Evolutionary conservation across 2,797 vertebrate genomes (phyloP).

Genomic region (Ispidina lecontei): DNA sequence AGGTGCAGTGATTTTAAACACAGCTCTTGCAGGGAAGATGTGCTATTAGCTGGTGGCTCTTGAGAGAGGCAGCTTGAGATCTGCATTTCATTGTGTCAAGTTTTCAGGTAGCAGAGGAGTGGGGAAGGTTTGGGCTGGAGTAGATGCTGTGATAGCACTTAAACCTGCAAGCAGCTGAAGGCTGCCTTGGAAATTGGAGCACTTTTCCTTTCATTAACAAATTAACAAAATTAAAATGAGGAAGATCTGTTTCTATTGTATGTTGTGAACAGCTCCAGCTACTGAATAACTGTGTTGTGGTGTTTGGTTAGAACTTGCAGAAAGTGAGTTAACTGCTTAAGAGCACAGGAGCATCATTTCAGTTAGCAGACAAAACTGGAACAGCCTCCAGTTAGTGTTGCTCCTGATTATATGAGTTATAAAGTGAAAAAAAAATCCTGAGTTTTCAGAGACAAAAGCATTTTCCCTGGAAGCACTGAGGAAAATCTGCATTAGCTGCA

Average conservation of each 20-base stretch:
- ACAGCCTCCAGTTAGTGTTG: neutral
- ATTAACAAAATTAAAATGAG: neutral
- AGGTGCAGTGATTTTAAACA: neutral
- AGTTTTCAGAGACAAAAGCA: neutral
- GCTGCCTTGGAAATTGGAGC: neutral
- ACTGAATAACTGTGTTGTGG: neutral
- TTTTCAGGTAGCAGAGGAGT: neutral
- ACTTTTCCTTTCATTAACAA: neutral
- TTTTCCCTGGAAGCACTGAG: neutral
- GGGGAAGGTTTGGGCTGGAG: neutral
- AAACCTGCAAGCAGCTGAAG: neutral
- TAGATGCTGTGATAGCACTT: neutral
- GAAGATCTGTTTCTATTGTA: neutral
- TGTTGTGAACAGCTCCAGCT: neutral
- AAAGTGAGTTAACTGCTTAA: neutral
- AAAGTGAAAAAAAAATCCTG: neutral
- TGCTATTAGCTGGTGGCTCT: neutral
- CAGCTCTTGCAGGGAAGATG: neutral
- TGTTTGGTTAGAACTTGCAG: neutral
- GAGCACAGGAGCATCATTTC: neutral
- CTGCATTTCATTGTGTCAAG: neutral
- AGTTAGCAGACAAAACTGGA: neutral
- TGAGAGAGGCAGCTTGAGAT: neutral
- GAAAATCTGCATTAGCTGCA: neutral
- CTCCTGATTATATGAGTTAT: neutral